phyloP scores from a whole-genome alignment of 2,888 invertebrate genomes.

The Amorpha juglandis region DNA sequence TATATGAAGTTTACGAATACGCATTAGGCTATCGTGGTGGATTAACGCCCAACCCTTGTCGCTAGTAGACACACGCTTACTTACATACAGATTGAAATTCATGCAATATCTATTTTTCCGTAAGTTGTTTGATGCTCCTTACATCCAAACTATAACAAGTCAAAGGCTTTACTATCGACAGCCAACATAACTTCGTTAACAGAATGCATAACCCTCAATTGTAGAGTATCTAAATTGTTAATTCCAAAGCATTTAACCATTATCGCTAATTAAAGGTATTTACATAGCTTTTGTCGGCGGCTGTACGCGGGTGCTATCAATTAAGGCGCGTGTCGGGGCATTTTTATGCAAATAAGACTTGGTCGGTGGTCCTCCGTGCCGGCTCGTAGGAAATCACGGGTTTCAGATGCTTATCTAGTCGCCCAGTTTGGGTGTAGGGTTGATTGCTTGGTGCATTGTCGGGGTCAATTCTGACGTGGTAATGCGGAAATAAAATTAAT shows the following conservation, averaged over 20 bases:
- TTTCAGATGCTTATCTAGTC: constrained; percentile 22
- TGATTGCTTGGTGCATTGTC: not conserved
- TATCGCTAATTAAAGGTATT: constrained; percentile 25
- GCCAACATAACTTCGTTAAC: not conserved
- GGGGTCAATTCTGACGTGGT: not conserved
- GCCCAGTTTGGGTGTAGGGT: not conserved
- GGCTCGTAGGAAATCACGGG: constrained; percentile 46
- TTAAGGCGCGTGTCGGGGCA: constrained; percentile 74
- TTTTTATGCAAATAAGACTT: constrained; percentile 75
- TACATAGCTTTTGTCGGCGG: constrained; percentile 26
- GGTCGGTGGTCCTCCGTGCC: constrained; percentile 62
- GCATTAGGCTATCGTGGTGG: too few relatives aligned
- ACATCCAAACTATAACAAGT: too few relatives aligned
- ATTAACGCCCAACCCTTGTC: too few relatives aligned
- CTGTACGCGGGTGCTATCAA: constrained; percentile 56
- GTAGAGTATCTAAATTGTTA: constrained; percentile 3
- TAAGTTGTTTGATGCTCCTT: too few relatives aligned
- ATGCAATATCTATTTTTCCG: too few relatives aligned
- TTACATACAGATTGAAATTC: too few relatives aligned
- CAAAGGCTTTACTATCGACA: too few relatives aligned
- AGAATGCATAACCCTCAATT: not conserved
- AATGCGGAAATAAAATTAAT: not conserved
- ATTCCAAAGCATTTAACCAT: constrained; percentile 21
- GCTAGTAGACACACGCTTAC: too few relatives aligned
- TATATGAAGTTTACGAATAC: too few relatives aligned